Evolutionary conservation across 53 echinoderm and acorn worm species (phyloP).

Genomic region (Zoroaster sp.): DNA sequence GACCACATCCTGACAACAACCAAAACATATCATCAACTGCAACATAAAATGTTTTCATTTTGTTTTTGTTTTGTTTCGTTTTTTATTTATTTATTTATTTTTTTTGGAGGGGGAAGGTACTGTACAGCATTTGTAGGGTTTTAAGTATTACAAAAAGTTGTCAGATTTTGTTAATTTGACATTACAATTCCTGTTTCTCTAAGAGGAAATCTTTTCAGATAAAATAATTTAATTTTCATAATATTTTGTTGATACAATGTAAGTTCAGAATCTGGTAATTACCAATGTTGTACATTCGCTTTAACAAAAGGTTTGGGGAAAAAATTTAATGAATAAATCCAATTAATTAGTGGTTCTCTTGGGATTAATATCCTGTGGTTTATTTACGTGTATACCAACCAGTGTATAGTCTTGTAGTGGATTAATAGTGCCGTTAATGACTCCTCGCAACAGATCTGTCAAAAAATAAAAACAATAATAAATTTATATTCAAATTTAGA

Average conservation of each 20-base stretch:
- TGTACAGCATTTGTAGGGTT: not conserved
- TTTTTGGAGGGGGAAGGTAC: not conserved
- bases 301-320: no score
- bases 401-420: not conserved
- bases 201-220: no score
- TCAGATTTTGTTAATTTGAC: no score
- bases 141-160: not conserved
- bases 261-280: no score
- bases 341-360: not conserved
- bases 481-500: no score
- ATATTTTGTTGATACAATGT: no score
- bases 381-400: constrained; percentile 7
- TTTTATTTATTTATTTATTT: not conserved
- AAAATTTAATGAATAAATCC: not conserved
- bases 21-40: no score
- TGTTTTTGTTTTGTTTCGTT: not conserved
- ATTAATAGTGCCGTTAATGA: constrained; percentile 45
- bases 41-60: not conserved
- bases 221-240: no score
- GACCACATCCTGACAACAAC: no score
- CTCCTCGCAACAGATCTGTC: constrained; percentile 28
- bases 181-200: no score
- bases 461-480: not conserved
- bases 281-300: no score
- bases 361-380: not conserved